These are phyloP conservation scores for Mystacides longicornis DNA, from an alignment of 2,888 invertebrate genomes.

Conservation along the genomic window DNA sequence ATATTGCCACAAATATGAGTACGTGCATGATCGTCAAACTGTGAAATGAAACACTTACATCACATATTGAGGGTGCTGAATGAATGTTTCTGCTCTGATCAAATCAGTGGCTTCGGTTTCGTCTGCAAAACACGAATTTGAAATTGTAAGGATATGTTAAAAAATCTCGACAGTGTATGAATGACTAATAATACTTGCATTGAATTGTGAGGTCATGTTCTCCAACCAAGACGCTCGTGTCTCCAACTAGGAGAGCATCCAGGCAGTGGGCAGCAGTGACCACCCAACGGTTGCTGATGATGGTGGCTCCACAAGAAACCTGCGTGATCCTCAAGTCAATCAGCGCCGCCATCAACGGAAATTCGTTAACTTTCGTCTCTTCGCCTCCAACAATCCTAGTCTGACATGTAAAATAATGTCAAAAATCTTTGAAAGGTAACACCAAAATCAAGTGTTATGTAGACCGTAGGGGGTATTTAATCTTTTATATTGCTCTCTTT, in stretches of 20 bases:
- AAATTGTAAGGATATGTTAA: neutral
- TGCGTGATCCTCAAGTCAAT: constrained; percentile 29
- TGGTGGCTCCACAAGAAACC: constrained; percentile 49
- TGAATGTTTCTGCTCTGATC: constrained; percentile 33
- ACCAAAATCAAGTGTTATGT: too few relatives aligned
- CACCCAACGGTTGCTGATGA: constrained; percentile 41
- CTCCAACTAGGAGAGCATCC: constrained; percentile 21
- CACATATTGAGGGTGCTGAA: constrained; percentile 40
- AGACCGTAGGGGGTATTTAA: too few relatives aligned
- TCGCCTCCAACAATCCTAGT: constrained; percentile 42
- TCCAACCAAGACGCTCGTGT: constrained; percentile 42
- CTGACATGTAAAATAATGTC: constrained; percentile 29
- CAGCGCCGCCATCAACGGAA: constrained; percentile 36
- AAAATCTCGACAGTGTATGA: neutral
- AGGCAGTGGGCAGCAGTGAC: constrained; percentile 54
- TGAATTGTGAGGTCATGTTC: constrained; percentile 38
- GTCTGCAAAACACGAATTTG: constrained; percentile 34
- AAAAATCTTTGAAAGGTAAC: too few relatives aligned
- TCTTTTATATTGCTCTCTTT: too few relatives aligned
- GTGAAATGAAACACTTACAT: neutral
- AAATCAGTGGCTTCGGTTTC: constrained; percentile 43
- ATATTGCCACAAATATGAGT: too few relatives aligned
- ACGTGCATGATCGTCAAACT: too few relatives aligned
- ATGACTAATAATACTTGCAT: neutral
- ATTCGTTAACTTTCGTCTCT: constrained; percentile 38